Percentiles rank a stretch among this genome's conserved stretches.
Evolutionary conservation across 2,888 invertebrate species (phyloP).

Genomic region (Drosophila pegasa): DNA sequence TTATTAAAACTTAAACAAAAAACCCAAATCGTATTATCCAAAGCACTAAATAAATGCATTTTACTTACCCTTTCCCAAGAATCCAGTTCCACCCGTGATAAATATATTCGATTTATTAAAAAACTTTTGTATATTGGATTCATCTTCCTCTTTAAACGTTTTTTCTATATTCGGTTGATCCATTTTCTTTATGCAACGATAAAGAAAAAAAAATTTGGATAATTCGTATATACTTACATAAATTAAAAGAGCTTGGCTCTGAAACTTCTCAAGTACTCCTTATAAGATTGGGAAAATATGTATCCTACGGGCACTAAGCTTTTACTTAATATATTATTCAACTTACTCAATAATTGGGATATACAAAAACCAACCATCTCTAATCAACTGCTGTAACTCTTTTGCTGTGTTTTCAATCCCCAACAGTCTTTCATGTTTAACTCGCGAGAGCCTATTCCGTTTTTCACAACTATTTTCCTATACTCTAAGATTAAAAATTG

Average conservation of each 20-base stretch:
- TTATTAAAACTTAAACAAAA: constrained; percentile 18
- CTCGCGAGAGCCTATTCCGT: too few relatives aligned
- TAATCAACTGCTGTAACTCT: constrained; percentile 13
- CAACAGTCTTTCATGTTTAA: constrained; percentile 5
- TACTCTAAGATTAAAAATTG: constrained; percentile 1
- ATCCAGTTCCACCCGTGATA: constrained; percentile 86
- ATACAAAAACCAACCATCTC: constrained; percentile 9
- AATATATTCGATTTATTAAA: constrained; percentile 86
- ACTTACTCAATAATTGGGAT: not conserved
- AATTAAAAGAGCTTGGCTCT: not conserved
- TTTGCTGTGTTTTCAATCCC: constrained; percentile 10
- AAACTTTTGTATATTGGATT: constrained; percentile 19
- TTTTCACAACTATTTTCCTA: not conserved
- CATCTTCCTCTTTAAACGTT: not conserved
- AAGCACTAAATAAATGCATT: not conserved
- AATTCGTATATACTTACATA: not conserved
- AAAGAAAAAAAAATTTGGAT: not conserved
- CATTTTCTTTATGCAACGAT: not conserved
- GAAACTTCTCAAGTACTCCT: not conserved
- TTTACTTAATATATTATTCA: not conserved
- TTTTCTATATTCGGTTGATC: not conserved
- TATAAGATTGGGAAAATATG: not conserved
- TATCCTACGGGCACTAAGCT: not conserved
- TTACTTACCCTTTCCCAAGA: constrained; percentile 27
- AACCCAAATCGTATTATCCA: not conserved